These are phyloP conservation scores for Drosophila sechellia DNA, from an alignment of 1,140 invertebrate genomes.

Conservation along the genomic window DNA sequence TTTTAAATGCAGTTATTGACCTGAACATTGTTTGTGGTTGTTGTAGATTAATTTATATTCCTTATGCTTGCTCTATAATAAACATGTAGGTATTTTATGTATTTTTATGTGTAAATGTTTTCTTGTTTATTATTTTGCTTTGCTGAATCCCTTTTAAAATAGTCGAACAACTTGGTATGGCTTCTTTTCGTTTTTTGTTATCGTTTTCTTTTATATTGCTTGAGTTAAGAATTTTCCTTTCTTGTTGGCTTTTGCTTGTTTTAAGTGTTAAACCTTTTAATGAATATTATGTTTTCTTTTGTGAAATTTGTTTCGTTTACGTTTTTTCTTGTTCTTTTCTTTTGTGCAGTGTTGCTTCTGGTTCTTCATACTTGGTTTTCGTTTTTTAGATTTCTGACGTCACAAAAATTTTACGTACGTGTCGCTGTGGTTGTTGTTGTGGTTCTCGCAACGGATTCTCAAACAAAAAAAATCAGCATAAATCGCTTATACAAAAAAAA, in stretches of 20 bases:
- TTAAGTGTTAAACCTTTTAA: constrained; percentile 49
- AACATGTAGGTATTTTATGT: constrained; percentile 42
- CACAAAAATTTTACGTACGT: constrained; percentile 76
- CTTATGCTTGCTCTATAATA: constrained; percentile 37
- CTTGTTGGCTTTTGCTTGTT: constrained; percentile 11
- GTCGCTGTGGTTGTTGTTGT: constrained; percentile 58
- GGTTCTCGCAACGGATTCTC: constrained; percentile 78
- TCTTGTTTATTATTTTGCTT: constrained; percentile 24
- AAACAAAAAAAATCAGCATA: constrained; percentile 51
- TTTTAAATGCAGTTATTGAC: constrained; percentile 81
- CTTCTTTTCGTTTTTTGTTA: constrained; percentile 4
- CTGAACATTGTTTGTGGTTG: constrained; percentile 67
- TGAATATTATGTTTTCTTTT: constrained; percentile 20
- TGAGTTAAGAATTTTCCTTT: constrained; percentile 24
- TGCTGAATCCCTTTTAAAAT: constrained; percentile 39
- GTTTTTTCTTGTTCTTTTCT: constrained; percentile 24
- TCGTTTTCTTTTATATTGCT: constrained; percentile 27
- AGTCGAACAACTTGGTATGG: constrained; percentile 51
- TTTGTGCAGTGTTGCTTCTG: constrained; percentile 36
- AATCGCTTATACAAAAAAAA: constrained; percentile 11
- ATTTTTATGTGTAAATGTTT: constrained; percentile 43
- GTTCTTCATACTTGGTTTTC: constrained; percentile 13
- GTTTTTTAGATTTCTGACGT: constrained; percentile 77
- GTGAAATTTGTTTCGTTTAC: constrained; percentile 33
- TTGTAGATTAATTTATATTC: constrained; percentile 43